Percentiles rank a stretch among this genome's conserved stretches.
Evolutionary conservation across 1,140 invertebrate genomes (phyloP).

Genomic region (Chironomus tepperi): DNA sequence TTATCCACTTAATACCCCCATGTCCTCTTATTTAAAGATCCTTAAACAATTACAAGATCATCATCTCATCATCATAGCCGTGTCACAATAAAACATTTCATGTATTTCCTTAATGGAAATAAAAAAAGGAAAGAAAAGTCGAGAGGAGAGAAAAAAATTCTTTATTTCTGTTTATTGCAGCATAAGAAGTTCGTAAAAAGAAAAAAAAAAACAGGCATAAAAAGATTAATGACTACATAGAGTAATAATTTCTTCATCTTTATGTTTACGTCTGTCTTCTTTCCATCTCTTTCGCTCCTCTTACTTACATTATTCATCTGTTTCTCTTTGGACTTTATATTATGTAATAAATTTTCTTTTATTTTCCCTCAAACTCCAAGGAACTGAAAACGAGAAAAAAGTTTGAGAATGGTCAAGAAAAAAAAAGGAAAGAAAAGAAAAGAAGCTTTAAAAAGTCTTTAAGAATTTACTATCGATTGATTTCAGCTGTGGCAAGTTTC

Average conservation of each 20-base stretch:
- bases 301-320: not conserved
- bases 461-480: not conserved
- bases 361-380: too few species aligned
- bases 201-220: slow-evolving; percentile 12
- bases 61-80: too few species aligned
- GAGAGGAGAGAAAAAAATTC: not conserved
- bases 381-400: too few species aligned
- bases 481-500: too few species aligned
- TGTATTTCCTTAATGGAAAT: too few species aligned
- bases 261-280: not conserved
- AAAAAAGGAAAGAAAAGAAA: not conserved
- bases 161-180: not conserved
- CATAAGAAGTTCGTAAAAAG: slow-evolving; percentile 7
- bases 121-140: not conserved
- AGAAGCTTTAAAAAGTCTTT: not conserved
- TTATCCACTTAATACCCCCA: too few species aligned
- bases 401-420: not conserved
- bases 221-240: slow-evolving; percentile 14
- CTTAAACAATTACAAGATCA: too few species aligned
- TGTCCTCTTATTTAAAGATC: too few species aligned
- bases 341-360: slow-evolving; percentile 10
- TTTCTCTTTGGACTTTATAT: not conserved
- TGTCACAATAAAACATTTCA: too few species aligned
- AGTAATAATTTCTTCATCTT: slow-evolving; percentile 10
- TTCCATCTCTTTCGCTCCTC: not conserved